Evolutionary conservation across 2,888 invertebrate species (phyloP), one percentile per base, ranked within the genome.

Genomic region (Carabus problematicus): DNA sequence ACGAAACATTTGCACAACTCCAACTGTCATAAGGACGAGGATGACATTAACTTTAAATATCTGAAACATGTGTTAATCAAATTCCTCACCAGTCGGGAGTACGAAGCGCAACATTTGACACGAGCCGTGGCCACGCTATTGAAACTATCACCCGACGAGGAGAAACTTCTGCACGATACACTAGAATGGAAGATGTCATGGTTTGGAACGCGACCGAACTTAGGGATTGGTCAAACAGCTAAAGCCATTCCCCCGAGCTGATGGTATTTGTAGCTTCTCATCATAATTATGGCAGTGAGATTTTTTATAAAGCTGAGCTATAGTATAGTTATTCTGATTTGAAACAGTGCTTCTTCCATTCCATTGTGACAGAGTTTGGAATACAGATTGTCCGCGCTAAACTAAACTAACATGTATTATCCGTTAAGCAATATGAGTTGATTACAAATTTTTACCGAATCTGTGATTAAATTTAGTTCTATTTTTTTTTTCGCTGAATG

Each of bases 31-130:
- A 88, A 85, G 64, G 81, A 81, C 72, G 85, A 85, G 75, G 87
- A 90, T 71, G 91, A 92, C 76, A 88, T 93, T 58, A 93, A 92
- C 82, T 91, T 92, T 78, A 88, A 89, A 79, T 97, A 97, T 81
- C 85, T 97, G 70, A 96, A 95, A 79, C 95, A 97, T 83, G 97
- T 97, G 72, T 89, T 97, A 72, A 90, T 97, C 2, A 94, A 95
- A 79, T 97, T 97, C 82, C 86, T 97, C 76, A 96, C 96, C 0
- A 91, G 93, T 79, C 86, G 93, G 72, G 96, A 96, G 82, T 85
- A 90, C 41, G 90, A 96, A 86, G 95, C 96, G 47, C 87, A 94
- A 18, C 96, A 97, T 81, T 84, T 97, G 76, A 94, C 95, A 11
- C 89, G 93, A 77, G 96, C 96, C 0, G 91, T 97, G 1, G 89